Conservation (phyloP, 1,140 invertebrate genomes). For the Macrotrachela quadricornifera region DNA sequence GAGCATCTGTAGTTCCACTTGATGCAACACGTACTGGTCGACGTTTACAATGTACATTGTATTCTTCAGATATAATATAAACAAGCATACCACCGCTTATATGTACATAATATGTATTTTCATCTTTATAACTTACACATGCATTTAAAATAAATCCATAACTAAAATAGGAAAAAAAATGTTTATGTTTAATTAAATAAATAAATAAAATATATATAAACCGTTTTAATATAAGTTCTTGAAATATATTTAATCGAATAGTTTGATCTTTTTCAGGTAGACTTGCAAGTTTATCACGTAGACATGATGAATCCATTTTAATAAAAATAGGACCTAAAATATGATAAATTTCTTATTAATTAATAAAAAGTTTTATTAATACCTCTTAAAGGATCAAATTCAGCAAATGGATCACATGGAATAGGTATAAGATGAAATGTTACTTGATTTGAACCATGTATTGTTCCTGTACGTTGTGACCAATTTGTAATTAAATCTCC, state of each 20-base stretch:
- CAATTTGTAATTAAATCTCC: constrained; percentile 37
- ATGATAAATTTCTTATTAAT: too few species aligned
- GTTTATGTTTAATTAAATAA: neutral
- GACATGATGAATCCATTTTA: too few species aligned
- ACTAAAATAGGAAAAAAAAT: neutral
- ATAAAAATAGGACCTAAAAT: too few species aligned
- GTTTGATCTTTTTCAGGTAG: constrained; percentile 42
- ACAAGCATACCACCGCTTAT: constrained; percentile 81
- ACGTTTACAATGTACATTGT: neutral
- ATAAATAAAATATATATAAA: neutral
- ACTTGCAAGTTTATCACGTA: too few species aligned
- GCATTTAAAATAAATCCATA: constrained; percentile 6
- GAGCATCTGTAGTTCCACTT: too few species aligned
- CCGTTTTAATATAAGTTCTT: constrained; percentile 32
- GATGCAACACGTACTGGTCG: too few species aligned
- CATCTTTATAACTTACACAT: neutral
- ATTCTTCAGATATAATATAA: constrained; percentile 39
- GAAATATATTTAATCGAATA: constrained; percentile 53
- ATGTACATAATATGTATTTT: constrained; percentile 48
- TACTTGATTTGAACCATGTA: constrained; percentile 14
- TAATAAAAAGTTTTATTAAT: too few species aligned
- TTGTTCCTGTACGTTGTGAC: neutral
- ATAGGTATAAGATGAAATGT: constrained; percentile 66
- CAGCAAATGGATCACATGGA: constrained; percentile 72
- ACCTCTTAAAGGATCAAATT: too few species aligned